Evolutionary conservation across 2,113 vertebrate genomes (phyloP).

Genomic region (Colistium nudipinnis): DNA sequence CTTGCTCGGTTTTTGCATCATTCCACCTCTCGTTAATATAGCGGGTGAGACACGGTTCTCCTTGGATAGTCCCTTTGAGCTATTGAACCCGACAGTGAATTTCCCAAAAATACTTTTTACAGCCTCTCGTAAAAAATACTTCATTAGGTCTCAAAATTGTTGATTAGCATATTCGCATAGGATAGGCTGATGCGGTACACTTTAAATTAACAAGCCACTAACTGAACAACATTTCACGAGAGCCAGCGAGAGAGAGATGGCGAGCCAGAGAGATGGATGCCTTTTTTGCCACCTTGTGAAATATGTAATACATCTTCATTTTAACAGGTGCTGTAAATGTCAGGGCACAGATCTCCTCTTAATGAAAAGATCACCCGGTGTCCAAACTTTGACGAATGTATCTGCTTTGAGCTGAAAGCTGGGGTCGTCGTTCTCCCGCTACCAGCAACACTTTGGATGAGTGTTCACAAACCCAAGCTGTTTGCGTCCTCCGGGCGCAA

Average conservation of each 20-base stretch:
- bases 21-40: conserved; percentile 52
- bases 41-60: conserved; percentile 50
- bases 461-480: conserved; percentile 66
- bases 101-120: conserved; percentile 74
- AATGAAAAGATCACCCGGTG: conserved; percentile 75
- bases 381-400: conserved; percentile 74
- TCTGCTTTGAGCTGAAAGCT: conserved; percentile 61
- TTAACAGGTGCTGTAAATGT: conserved; percentile 77
- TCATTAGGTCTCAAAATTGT: conserved; percentile 74
- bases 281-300: conserved; percentile 73
- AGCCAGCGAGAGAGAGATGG: conserved; percentile 22
- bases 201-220: conserved; percentile 79
- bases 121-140: conserved; percentile 72
- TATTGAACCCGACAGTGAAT: conserved; percentile 73
- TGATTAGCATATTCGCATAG: conserved; percentile 76
- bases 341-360: conserved; percentile 75
- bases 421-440: conserved; percentile 36
- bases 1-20: conserved; percentile 28
- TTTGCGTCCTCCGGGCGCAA: conserved; percentile 21
- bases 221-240: conserved; percentile 68
- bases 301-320: conserved; percentile 82
- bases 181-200: conserved; percentile 64
- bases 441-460: conserved; percentile 45
- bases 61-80: conserved; percentile 64
- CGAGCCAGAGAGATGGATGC: conserved; percentile 68